Evolutionary conservation across 2,797 vertebrate species (phyloP), one percentile per base, ranked within the genome.

Genomic region (Mastacembelus armatus): DNA sequence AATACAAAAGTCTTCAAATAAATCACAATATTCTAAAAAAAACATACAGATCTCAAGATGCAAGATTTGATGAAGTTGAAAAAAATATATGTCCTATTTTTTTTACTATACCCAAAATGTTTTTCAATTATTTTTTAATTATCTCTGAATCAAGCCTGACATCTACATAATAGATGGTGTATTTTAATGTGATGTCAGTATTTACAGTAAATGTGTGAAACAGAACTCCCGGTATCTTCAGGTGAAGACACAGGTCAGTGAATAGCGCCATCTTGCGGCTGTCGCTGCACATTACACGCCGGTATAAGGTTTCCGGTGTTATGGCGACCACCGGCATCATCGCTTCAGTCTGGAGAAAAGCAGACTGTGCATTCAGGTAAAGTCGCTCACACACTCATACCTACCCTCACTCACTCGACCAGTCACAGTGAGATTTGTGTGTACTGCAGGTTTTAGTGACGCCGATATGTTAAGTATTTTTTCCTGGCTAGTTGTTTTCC

Each of bases 281-380:
- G 16, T 5, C 3, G 0, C 1, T 15, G 4, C 21, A 5, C 30
- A 77, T 4, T 54, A 48, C 85, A 78, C 0, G 15, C 79, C 81
- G 56, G 72, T 32, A 2, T 39, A 10, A 88, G 80, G 57, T 93
- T 94, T 95, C 94, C 93, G 94, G 94, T 94, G 88, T 93, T 89
- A 95, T 95, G 94, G 93, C 93, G 92, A 90, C 92, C 74, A 80
- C 89, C 86, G 77, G 78, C 84, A 78, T 68, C 76, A 68, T 70
- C 63, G 45, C 70, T 58, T 76, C 78, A 66, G 64, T 77, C 59
- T 45, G 67, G 71, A 77, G 80, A 72, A 80, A 22, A 73, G 75
- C 60, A 24, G 63, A 15, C 56, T 58, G 47, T 26, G 33, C 4
- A 1, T 79, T 44, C 52, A 79, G 80, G 86, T 89, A 80, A 66